Percentiles rank a stretch among this genome's conserved stretches.
Conservation (phyloP, 2,113 vertebrate species). For the Bubo scandiacus region DNA sequence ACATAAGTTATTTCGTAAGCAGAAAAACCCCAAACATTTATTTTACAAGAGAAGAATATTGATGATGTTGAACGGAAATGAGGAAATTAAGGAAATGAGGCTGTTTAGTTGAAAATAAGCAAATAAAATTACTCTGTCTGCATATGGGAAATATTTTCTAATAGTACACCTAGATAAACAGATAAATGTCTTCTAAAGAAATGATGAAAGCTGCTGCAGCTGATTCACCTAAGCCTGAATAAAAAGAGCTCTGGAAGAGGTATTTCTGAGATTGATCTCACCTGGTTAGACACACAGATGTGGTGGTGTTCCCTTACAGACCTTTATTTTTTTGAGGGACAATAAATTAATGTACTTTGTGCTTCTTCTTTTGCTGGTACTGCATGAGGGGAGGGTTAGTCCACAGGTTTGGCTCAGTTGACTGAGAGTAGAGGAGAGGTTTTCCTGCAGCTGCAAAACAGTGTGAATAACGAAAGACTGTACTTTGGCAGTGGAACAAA, state of each 20-base stretch:
- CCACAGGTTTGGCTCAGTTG: background rate
- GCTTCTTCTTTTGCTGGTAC: background rate
- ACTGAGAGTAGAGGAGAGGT: background rate
- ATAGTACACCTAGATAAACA: background rate
- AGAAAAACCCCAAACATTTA: background rate
- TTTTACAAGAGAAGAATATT: background rate
- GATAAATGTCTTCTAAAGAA: background rate
- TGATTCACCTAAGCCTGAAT: background rate
- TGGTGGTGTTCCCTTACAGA: background rate
- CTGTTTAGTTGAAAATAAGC: background rate
- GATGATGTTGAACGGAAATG: background rate
- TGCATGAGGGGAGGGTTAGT: background rate
- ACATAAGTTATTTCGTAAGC: background rate
- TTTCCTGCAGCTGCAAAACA: constrained; percentile 62
- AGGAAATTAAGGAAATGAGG: background rate
- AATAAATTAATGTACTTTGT: background rate
- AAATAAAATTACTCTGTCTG: background rate
- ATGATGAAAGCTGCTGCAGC: background rate
- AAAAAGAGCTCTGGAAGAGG: background rate
- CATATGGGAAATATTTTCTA: background rate
- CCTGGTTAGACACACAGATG: background rate
- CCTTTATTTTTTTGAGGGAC: background rate
- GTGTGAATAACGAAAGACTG: constrained; percentile 71
- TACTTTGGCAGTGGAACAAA: constrained; percentile 73
- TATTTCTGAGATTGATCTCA: background rate